A percentile compares a stretch with the other conserved stretches of the same genome.
Evolutionary conservation across 2,888 invertebrate species (phyloP).

Genomic region (Monochamus alternatus): DNA sequence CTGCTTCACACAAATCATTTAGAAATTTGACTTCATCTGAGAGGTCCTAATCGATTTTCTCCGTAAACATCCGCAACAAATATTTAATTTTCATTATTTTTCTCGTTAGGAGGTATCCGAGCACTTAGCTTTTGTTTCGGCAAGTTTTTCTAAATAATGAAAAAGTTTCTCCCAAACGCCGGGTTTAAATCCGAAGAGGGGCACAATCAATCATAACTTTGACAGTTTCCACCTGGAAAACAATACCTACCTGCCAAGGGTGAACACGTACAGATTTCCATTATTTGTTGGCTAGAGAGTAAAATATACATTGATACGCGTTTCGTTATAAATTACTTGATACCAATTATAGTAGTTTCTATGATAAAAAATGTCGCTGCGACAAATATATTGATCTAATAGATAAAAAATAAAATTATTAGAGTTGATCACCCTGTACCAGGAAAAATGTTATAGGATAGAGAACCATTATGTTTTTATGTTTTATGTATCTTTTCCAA

Average conservation of each 20-base stretch:
- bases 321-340: too few relatives aligned
- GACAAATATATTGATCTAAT: too few relatives aligned
- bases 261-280: not conserved
- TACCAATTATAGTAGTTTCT: too few relatives aligned
- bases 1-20: conserved; percentile 15
- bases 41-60: conserved; percentile 4
- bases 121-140: conserved; percentile 3
- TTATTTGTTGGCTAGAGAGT: too few relatives aligned
- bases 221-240: not conserved
- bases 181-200: not conserved
- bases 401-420: too few relatives aligned
- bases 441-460: too few relatives aligned
- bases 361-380: too few relatives aligned
- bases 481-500: too few relatives aligned
- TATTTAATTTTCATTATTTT: conserved; percentile 8
- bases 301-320: too few relatives aligned
- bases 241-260: not conserved
- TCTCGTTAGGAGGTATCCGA: not conserved
- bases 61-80: conserved; percentile 10
- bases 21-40: conserved; percentile 10
- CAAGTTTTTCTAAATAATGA: conserved; percentile 4
- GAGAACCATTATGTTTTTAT: too few relatives aligned
- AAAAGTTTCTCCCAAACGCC: not conserved
- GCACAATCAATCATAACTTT: not conserved
- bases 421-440: too few relatives aligned